Percentiles rank a stretch among this genome's conserved stretches.
Conservation (phyloP, 2,888 invertebrate genomes). For the Heliconius erato region DNA sequence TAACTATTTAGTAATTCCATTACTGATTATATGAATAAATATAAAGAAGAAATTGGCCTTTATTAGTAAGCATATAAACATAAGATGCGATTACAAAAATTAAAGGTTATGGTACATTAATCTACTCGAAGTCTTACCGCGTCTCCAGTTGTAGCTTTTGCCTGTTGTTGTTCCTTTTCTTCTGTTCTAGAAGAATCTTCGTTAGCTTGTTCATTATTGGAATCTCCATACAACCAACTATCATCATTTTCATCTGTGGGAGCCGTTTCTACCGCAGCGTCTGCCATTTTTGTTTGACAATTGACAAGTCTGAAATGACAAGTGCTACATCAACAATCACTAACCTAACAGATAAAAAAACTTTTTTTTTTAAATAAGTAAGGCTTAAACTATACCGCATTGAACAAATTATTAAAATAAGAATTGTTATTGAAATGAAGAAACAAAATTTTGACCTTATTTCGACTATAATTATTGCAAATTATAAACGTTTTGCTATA, state of each 20-base stretch:
- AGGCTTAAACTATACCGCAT: neutral
- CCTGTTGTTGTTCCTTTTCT: constrained; percentile 60
- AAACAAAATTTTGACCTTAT: no score
- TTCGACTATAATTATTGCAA: no score
- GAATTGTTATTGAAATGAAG: no score
- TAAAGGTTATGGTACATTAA: constrained; percentile 46
- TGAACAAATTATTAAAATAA: neutral
- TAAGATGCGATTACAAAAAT: constrained; percentile 12
- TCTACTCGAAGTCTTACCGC: constrained; percentile 44
- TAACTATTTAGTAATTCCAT: neutral
- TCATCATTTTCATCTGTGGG: constrained; percentile 90
- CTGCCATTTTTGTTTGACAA: constrained; percentile 71
- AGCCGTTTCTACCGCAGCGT: constrained; percentile 70
- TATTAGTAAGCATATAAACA: neutral
- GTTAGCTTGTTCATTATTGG: constrained; percentile 80
- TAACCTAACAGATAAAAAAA: neutral
- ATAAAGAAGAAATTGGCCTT: neutral
- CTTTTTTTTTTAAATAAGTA: no score
- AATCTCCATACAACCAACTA: constrained; percentile 95
- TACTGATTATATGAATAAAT: neutral
- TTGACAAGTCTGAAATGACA: constrained; percentile 10
- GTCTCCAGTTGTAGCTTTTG: constrained; percentile 45
- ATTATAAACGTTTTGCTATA: no score
- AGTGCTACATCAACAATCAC: constrained; percentile 25
- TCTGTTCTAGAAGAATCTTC: constrained; percentile 53